Evolutionary conservation across 2,888 invertebrate species (phyloP).

Genomic region (Meandrusa payeni): DNA sequence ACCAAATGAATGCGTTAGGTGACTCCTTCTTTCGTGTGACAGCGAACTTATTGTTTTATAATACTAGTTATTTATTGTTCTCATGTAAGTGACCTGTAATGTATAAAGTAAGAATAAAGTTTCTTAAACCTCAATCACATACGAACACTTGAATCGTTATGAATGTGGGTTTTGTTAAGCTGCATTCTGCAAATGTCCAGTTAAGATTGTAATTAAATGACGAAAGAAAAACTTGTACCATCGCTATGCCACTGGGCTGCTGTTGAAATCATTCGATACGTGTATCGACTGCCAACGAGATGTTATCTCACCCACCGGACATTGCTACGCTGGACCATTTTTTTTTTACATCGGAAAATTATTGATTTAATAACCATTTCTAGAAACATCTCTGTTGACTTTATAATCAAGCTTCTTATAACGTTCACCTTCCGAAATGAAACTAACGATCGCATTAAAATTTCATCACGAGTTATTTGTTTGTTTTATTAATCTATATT

Average conservation of each 20-base stretch:
- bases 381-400: slow-evolving; percentile 18
- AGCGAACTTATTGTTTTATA: no score
- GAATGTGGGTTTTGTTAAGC: slow-evolving; percentile 1
- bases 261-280: slow-evolving; percentile 22
- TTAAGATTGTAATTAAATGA: slow-evolving; percentile 21
- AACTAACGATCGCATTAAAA: no score
- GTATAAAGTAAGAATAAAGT: no score
- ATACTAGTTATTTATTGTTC: no score
- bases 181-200: slow-evolving; percentile 16
- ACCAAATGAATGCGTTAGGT: no score
- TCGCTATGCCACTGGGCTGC: slow-evolving; percentile 3
- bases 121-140: no score
- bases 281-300: slow-evolving; percentile 21
- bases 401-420: slow-evolving; percentile 16
- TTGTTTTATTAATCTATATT: no score
- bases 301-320: slow-evolving; percentile 19
- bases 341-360: slow-evolving; percentile 21
- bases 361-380: slow-evolving; percentile 24
- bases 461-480: no score
- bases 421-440: slow-evolving; percentile 1
- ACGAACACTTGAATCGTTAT: no score
- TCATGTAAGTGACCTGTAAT: no score
- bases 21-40: no score
- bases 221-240: slow-evolving; percentile 17
- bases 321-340: slow-evolving; percentile 14